Evolutionary conservation across 2,797 vertebrate species (phyloP), one percentile per base, ranked within the genome.

Genomic region (Nyctalus aviator): DNA sequence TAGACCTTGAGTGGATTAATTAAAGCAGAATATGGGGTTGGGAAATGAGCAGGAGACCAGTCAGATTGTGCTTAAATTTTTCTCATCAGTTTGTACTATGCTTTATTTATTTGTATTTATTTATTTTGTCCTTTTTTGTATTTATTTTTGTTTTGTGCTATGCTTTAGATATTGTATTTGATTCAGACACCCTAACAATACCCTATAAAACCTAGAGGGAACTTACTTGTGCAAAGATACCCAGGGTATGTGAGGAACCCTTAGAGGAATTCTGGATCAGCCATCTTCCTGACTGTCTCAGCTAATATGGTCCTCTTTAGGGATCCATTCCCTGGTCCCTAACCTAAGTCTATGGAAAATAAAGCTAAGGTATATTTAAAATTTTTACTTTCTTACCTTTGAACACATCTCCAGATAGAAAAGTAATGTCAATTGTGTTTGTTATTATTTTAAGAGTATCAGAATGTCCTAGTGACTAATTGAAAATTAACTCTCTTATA

Each of bases 401-500:
- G 18, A 13, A 78, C 18, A 59, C 5, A 35, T 88, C 68, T 46
- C 11, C 35, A 79, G 23, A 5, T 68, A 57, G 4, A 57, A 57
- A 93, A 90, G 57, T 25, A 44, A 66, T 57, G 7, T 75, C 68
- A 73, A 44, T 59, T 78, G 9, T 15, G n/a, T 20, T 55, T 21
- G 69, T 76, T 89, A 84, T 48, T 90, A 62, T 83, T 83, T 90
- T 32, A 83, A 25, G 53, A 73, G 35, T 66, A 17, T 78, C 73
- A 84, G 23, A 62, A 66, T 78, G 14, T 57, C 55, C n/a, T 68
- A 72, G n/a, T 46, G 27, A 55, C 30, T 30, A 84, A 84, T 23
- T 68, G 17, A 87, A 78, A 90, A 76, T 82, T 50, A 76, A 55
- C 53, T 55, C 9, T 71, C 78, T 82, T 69, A 35, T 57, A 57